Percentiles rank a stretch among this genome's conserved stretches.
These are phyloP conservation scores for Tetragonula carbonaria DNA, from an alignment of 2,888 invertebrate species.

Conservation along the genomic window DNA sequence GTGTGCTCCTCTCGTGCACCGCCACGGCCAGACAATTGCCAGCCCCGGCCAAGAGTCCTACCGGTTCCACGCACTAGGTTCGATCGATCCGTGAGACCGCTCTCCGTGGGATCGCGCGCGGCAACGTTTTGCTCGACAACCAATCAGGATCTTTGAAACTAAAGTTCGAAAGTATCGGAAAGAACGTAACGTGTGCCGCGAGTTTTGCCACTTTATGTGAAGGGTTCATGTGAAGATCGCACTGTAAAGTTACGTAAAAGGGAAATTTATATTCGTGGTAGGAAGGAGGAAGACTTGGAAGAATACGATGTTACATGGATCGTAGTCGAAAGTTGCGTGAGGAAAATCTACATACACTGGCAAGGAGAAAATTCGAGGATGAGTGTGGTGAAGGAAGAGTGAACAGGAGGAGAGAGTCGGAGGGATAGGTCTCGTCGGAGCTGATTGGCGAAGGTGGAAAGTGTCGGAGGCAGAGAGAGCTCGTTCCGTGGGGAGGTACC, in stretches of 20 bases:
- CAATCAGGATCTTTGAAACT: neutral
- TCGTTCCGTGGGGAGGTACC: conserved; percentile 4
- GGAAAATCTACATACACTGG: neutral
- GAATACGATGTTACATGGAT: neutral
- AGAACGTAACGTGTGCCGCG: neutral
- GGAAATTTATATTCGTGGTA: too few relatives aligned
- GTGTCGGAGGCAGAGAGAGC: conserved; percentile 22
- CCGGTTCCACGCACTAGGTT: conserved; percentile 25
- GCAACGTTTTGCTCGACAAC: neutral
- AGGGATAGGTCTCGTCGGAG: conserved; percentile 1
- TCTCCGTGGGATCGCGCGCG: neutral
- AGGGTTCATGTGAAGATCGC: too few relatives aligned
- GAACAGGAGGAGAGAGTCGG: too few relatives aligned
- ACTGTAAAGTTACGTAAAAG: neutral
- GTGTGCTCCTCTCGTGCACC: conserved; percentile 28
- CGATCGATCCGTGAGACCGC: conserved; percentile 4
- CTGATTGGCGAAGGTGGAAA: conserved; percentile 35
- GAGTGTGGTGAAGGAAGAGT: neutral
- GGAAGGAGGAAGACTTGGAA: too few relatives aligned
- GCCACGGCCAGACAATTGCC: conserved; percentile 19
- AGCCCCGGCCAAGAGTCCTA: conserved; percentile 23
- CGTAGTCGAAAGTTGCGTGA: neutral
- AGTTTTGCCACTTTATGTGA: neutral
- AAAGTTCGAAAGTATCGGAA: neutral
- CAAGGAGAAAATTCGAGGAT: neutral